Evolutionary conservation across 2,797 vertebrate genomes (phyloP), one percentile per base, ranked within the genome.

Genomic region (Cynodonichthys magdalenae): DNA sequence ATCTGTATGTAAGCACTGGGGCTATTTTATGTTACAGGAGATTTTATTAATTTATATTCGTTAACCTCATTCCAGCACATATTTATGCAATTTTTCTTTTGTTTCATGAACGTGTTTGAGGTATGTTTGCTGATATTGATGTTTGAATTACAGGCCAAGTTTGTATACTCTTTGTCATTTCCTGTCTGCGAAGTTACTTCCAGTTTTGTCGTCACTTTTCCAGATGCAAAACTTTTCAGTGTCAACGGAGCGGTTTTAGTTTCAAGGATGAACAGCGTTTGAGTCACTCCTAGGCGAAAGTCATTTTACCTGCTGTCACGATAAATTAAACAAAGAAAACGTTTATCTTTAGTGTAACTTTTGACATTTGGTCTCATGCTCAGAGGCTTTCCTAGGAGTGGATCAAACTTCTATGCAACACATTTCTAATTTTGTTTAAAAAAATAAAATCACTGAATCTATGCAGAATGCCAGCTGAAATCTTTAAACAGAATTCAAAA

Each of bases 381-480:
- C 55, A 29, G 60, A 63, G 36, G 46, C 64, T 83, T 80, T 75
- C 87, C 83, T 82, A 82, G 87, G 87, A 90, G 85, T 86, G 90
- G 79, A 69, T 92, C 84, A 88, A 92, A 89, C 87, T 77, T 91
- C 90, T 93, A 94, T 94, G 93, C 92, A 94, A 94, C 82, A 81
- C 66, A 76, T 75, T 70, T 86, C 60, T 68, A 85, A 59, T 85
- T 85, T 87, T 79, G 81, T 84, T 63, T 39, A 14, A 39, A 39
- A 39, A 39, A 12, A n/a, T n/a, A n/a, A 36, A 11, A 11, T 80
- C 84, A 84, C 82, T 71, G 77, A 88, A 90, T 89, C 93, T 94
- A 94, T 94, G 94, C 94, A 94, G 87, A 83, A 68, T 68, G 80
- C 76, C 28, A 81, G 69, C 87, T 83, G 61, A 44, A 71, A 6